A percentile compares a stretch with the other conserved stretches of the same genome.
Conservation (phyloP, 1,140 invertebrate genomes). For the Musca domestica region DNA sequence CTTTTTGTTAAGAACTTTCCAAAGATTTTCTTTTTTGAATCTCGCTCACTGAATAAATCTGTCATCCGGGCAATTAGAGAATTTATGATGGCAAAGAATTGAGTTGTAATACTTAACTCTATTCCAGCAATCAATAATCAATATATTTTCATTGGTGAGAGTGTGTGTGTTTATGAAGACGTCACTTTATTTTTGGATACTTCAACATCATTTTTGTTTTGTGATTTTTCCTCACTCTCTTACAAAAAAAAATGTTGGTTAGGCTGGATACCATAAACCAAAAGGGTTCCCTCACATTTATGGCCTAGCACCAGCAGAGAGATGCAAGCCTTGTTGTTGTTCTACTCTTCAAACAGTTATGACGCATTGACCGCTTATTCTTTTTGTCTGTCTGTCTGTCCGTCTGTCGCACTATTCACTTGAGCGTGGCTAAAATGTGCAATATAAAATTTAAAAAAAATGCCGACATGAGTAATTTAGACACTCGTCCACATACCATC, state of each 20-base stretch:
- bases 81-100: too few species aligned
- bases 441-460: slow-evolving; percentile 47
- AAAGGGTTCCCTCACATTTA: slow-evolving; percentile 10
- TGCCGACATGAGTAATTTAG: slow-evolving; percentile 40
- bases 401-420: background rate
- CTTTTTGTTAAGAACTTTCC: too few species aligned
- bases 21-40: too few species aligned
- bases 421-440: slow-evolving; percentile 44
- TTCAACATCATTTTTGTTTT: background rate
- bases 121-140: too few species aligned
- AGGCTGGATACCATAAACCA: background rate
- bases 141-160: background rate
- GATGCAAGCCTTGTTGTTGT: background rate
- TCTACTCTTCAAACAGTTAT: slow-evolving; percentile 5
- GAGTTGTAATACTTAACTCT: too few species aligned
- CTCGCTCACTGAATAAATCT: too few species aligned
- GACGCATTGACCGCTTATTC: background rate
- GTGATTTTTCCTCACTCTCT: slow-evolving; percentile 10
- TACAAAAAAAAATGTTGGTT: slow-evolving; percentile 4
- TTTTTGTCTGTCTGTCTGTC: too few species aligned
- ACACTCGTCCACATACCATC: slow-evolving; percentile 31
- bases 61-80: too few species aligned
- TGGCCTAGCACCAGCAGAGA: background rate
- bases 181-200: slow-evolving; percentile 4
- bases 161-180: background rate